Percentiles rank a stretch among this genome's conserved stretches.
Evolutionary conservation across 2,888 invertebrate species (phyloP).

Genomic region (Serripes groenlandicus): DNA sequence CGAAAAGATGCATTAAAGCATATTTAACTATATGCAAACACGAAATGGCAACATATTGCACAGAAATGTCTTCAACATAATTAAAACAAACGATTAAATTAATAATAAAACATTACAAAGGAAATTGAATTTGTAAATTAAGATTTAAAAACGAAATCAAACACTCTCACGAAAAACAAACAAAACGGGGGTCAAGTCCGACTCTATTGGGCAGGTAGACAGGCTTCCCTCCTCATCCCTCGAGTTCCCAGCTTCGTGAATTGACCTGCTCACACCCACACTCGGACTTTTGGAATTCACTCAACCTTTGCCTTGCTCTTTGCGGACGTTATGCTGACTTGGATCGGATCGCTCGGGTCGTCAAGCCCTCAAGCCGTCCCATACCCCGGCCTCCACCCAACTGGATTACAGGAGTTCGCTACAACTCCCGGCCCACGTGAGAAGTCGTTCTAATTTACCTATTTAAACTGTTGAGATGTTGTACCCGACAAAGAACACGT

Average conservation of each 20-base stretch:
- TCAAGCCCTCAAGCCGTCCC: constrained; percentile 97
- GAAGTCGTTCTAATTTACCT: not conserved
- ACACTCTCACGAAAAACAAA: too few relatives aligned
- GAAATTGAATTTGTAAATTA: not conserved
- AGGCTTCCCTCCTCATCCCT: not conserved
- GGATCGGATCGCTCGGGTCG: too few relatives aligned
- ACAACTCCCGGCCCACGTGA: constrained; percentile 92
- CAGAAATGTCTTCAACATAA: too few relatives aligned
- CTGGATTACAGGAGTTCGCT: constrained; percentile 99
- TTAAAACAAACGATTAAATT: not conserved
- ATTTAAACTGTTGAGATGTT: too few relatives aligned
- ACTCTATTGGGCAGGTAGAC: not conserved
- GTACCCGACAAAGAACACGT: too few relatives aligned
- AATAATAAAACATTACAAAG: not conserved
- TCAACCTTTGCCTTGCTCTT: too few relatives aligned
- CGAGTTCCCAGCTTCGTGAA: not conserved
- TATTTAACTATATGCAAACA: too few relatives aligned
- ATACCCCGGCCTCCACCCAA: constrained; percentile 96
- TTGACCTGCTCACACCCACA: too few relatives aligned
- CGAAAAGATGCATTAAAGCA: too few relatives aligned
- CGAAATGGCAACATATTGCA: too few relatives aligned
- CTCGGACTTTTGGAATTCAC: not conserved
- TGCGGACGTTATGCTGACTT: not conserved
- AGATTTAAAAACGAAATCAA: too few relatives aligned
- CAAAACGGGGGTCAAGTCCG: constrained; percentile 3